Conservation (phyloP, 2,888 invertebrate species). For the Scrobipalpa costella region DNA sequence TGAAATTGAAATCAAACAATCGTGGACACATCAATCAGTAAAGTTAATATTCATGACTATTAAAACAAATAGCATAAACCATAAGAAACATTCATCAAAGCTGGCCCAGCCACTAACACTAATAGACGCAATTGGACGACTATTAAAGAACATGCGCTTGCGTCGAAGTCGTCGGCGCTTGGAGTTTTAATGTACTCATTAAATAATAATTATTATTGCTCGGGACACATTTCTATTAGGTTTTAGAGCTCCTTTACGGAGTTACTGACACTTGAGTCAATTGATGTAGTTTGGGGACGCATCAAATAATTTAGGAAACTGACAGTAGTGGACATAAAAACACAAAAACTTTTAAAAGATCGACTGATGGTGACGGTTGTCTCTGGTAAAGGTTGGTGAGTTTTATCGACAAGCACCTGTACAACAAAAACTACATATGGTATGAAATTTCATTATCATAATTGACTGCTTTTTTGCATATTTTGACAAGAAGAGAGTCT, state of each 20-base stretch:
- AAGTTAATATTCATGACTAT: slow-evolving; percentile 6
- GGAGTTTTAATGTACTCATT: slow-evolving; percentile 15
- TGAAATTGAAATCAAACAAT: not conserved
- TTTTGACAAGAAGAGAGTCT: too few species aligned
- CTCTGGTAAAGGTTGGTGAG: too few species aligned
- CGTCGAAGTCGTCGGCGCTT: not conserved
- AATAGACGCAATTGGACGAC: slow-evolving; percentile 5
- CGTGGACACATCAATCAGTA: slow-evolving; percentile 4
- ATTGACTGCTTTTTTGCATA: too few species aligned
- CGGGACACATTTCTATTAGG: slow-evolving; percentile 19
- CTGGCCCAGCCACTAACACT: not conserved
- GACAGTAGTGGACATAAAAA: too few species aligned
- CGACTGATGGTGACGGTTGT: not conserved
- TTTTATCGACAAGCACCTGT: too few species aligned
- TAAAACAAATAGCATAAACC: not conserved
- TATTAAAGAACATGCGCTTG: not conserved
- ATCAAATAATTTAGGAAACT: not conserved
- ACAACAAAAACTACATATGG: too few species aligned
- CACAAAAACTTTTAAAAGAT: not conserved
- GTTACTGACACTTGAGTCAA: slow-evolving; percentile 15
- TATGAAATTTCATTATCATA: too few species aligned
- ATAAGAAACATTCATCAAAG: slow-evolving; percentile 10
- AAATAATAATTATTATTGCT: slow-evolving; percentile 17
- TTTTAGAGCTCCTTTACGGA: slow-evolving; percentile 2
- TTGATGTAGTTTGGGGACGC: slow-evolving; percentile 8